Base-by-base conservation (phyloP, 2,113 vertebrate genomes). In the Cyanoramphus novaezelandiae region DNA sequence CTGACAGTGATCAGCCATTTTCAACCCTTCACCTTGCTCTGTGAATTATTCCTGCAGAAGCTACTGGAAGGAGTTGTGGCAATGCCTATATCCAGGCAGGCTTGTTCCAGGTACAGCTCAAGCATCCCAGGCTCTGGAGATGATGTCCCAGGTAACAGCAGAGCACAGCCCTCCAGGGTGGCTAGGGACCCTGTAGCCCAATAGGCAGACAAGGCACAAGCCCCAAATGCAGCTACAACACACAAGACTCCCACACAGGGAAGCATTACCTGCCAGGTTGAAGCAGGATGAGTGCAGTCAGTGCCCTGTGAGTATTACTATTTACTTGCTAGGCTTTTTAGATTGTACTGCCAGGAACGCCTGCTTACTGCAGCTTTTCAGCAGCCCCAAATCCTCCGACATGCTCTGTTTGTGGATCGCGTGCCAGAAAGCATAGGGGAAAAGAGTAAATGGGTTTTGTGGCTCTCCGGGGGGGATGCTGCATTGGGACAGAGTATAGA, bases 351-450 rank as follows among this genome's bases (percentile, higher is more conserved):
- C 71, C 82, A 77, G 67, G 44, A 77, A 39, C 27, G 20, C 17
- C 8, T 50, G 35, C 41, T 55, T 17, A 25, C 49, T 9, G 17
- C 82, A 67, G 59, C 59, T 37, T 11, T 52, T 7, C 64, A 53
- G 76, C 7, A 0, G 64, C 77, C 77, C 53, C 62, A 65, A 55
- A 41, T 35, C 64, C 49, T 74, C 41, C 43, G 9, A 8, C 13
- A 1, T 5, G 64, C 64, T 33, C 63, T 3, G 0, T 2, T 5
- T 47, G 44, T 23, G 47, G 55, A 47, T 2, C 0, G 1, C 0
- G 1, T 17, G 72, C 55, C 84, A 91, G 35, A 47, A 43, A 53
- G n/a, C 60, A 16, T 28, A 27, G 23, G 25, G 63, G 20, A 13
- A n/a, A 5, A 29, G 25, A 57, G 18, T 16, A 47, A 41, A 35